A percentile compares a stretch with the other conserved stretches of the same genome.
Conservation (phyloP, 2,113 vertebrate genomes). For the Cheirogaleus medius region DNA sequence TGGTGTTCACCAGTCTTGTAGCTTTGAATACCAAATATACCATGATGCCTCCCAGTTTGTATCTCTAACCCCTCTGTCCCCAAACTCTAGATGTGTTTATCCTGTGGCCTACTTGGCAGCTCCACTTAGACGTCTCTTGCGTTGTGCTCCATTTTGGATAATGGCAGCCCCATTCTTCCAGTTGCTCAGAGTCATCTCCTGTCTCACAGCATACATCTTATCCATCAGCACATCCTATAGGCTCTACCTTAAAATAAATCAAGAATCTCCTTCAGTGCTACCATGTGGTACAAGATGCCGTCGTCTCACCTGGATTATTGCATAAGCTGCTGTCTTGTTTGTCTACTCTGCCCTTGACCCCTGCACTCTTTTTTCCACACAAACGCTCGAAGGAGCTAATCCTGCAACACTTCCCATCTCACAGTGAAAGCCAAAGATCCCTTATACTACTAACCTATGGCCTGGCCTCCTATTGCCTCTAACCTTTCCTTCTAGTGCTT, state of each 20-base stretch:
- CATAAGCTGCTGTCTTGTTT: background rate
- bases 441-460: rapidly evolving
- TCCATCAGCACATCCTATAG: background rate
- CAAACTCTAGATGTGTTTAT: background rate
- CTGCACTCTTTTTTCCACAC: rapidly evolving
- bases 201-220: background rate
- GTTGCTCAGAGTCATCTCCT: background rate
- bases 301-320: too few relatives aligned
- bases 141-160: background rate
- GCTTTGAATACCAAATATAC: background rate
- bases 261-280: background rate
- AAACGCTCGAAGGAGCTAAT: background rate
- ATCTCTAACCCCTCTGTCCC: too few relatives aligned
- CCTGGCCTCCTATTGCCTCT: background rate
- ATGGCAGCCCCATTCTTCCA: background rate
- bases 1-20: too few relatives aligned
- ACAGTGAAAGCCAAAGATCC: background rate
- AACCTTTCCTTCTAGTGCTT: background rate
- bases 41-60: background rate
- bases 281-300: rapidly evolving
- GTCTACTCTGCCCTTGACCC: background rate
- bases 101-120: background rate
- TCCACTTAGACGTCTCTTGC: background rate
- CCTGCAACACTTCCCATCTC: background rate
- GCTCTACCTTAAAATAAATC: background rate